Evolutionary conservation across 2,888 invertebrate species (phyloP).

Genomic region (Phlogophora meticulosa): DNA sequence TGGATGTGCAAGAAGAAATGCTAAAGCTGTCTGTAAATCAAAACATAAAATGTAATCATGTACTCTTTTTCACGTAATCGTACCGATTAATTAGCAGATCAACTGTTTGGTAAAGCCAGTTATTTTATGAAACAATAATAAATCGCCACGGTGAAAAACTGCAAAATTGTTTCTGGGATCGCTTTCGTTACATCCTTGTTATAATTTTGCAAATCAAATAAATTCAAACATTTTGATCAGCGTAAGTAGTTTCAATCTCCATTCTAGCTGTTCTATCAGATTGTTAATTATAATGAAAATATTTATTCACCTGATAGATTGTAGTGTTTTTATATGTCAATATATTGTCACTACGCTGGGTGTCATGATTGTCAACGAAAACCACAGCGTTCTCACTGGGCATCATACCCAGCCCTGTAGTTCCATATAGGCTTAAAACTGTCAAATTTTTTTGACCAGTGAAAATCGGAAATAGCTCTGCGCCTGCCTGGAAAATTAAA

Average conservation of each 20-base stretch:
- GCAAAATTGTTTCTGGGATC: too few species aligned
- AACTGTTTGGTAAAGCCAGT: too few species aligned
- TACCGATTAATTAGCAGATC: too few species aligned
- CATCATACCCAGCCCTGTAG: conserved; percentile 85
- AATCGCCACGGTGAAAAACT: too few species aligned
- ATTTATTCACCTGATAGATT: conserved; percentile 92
- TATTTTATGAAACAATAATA: too few species aligned
- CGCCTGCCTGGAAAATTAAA: conserved; percentile 77
- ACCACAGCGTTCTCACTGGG: conserved; percentile 92
- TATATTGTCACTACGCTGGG: conserved; percentile 93
- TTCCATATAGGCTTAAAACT: conserved; percentile 84
- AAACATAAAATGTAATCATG: neutral
- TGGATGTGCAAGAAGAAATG: conserved; percentile 96
- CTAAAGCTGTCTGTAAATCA: conserved; percentile 91
- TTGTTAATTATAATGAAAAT: neutral
- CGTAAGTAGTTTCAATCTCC: too few species aligned
- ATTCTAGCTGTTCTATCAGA: too few species aligned
- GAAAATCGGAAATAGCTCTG: conserved; percentile 91
- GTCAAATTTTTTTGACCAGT: conserved; percentile 91
- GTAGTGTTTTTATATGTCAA: conserved; percentile 93
- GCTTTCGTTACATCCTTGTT: too few species aligned
- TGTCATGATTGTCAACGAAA: conserved; percentile 97
- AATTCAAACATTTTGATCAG: too few species aligned
- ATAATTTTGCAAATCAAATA: too few species aligned
- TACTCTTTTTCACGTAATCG: too few species aligned